phyloP scores from a whole-genome alignment of 2,113 vertebrate genomes.

The Caloenas nicobarica region DNA sequence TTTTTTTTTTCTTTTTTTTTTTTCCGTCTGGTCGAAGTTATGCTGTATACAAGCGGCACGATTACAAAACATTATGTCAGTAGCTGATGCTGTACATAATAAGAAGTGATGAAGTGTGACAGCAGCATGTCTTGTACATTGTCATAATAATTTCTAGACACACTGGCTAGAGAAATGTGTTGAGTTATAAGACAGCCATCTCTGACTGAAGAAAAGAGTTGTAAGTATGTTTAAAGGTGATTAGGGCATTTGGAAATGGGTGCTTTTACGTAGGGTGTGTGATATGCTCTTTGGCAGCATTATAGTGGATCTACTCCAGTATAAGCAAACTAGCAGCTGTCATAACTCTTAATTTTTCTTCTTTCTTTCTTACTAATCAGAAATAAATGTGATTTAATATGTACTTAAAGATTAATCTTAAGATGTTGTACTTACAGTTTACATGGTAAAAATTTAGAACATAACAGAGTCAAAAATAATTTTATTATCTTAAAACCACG shows the following conservation, averaged over 20 bases:
- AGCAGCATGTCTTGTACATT: slow-evolving; percentile 5
- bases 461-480: not conserved
- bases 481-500: not conserved
- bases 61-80: slow-evolving; percentile 17
- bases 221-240: not conserved
- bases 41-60: not conserved
- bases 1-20: not conserved
- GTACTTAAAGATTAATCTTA: not conserved
- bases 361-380: not conserved
- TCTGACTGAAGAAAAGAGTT: not conserved
- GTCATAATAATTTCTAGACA: not conserved
- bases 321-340: not conserved
- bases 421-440: not conserved
- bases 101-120: slow-evolving; percentile 38
- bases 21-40: not conserved
- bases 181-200: not conserved
- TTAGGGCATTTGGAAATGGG: not conserved
- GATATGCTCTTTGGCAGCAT: not conserved
- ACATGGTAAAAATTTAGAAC: not conserved
- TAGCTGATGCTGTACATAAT: not conserved
- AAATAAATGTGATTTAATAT: not conserved
- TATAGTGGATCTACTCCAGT: not conserved
- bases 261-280: not conserved
- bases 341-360: not conserved
- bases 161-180: not conserved